Evolutionary conservation across 2,113 vertebrate species (phyloP).

Genomic region (Nyctereutes procyonoides): DNA sequence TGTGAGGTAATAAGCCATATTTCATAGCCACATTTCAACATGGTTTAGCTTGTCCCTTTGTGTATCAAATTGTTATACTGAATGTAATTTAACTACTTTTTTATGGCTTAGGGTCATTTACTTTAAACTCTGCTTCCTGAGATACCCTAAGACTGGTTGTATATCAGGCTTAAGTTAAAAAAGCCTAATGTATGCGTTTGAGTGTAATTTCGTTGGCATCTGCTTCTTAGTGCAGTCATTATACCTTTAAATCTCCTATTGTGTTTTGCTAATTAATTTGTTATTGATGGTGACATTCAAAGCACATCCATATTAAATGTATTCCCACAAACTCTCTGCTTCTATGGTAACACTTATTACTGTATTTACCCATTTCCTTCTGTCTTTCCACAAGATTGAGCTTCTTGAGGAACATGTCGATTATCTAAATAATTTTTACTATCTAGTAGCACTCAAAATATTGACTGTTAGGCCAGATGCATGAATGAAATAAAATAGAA

Average conservation of each 20-base stretch:
- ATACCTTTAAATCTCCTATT: background rate
- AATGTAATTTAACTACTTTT: slow-evolving; percentile 4
- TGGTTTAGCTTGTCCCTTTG: background rate
- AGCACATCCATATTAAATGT: background rate
- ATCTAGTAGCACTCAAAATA: background rate
- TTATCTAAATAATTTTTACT: background rate
- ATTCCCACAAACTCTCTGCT: background rate
- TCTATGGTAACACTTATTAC: background rate
- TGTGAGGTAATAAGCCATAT: background rate
- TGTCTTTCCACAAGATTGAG: background rate
- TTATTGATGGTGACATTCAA: background rate
- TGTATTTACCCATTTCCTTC: background rate
- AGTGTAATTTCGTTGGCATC: background rate
- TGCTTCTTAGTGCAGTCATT: slow-evolving; percentile 15
- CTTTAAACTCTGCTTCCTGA: background rate
- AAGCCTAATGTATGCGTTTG: background rate
- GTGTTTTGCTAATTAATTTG: slow-evolving; percentile 18
- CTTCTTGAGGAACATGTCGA: background rate
- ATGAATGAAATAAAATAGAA: slow-evolving; percentile 16
- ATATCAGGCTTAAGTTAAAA: background rate
- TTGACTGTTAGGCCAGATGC: background rate
- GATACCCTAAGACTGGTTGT: background rate
- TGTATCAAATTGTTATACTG: background rate
- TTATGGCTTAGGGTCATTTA: background rate
- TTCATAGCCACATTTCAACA: background rate